Evolutionary conservation across 2,888 invertebrate species (phyloP).

Genomic region (Lamproptera curius): DNA sequence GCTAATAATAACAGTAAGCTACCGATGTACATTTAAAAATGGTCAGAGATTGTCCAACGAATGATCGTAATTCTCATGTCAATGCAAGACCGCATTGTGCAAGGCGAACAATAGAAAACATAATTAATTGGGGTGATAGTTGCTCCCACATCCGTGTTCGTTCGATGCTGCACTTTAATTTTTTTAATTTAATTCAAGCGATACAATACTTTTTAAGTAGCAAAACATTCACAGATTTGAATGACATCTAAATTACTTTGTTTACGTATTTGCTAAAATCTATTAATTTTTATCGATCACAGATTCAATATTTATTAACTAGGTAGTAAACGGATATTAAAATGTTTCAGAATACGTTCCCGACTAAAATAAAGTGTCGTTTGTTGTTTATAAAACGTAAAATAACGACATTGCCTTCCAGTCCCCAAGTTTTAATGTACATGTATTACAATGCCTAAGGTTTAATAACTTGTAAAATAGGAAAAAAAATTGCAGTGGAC

Average conservation of each 20-base stretch:
- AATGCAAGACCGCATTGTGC: conserved; percentile 14
- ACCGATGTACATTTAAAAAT: background rate
- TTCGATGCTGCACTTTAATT: conserved; percentile 20
- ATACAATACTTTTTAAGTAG: too few species aligned
- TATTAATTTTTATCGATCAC: conserved; percentile 3
- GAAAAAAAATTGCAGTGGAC: too few species aligned
- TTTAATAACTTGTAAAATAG: too few species aligned
- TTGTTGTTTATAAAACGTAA: background rate
- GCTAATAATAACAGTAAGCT: conserved; percentile 8
- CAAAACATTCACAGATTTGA: too few species aligned
- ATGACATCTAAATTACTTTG: too few species aligned
- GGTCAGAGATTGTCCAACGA: conserved; percentile 10
- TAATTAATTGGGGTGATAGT: conserved; percentile 17
- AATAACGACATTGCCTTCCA: background rate
- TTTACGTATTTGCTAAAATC: too few species aligned
- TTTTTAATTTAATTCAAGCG: too few species aligned
- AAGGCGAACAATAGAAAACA: conserved; percentile 11
- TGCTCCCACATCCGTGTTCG: conserved; percentile 21
- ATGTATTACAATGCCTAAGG: too few species aligned
- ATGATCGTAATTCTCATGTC: conserved; percentile 12
- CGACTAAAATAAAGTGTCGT: background rate
- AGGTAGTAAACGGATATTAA: background rate
- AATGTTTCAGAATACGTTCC: background rate
- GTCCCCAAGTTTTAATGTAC: too few species aligned
- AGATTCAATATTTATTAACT: background rate